These are phyloP conservation scores for Lates japonicus DNA, from an alignment of 2,797 vertebrate species.

Conservation along the genomic window DNA sequence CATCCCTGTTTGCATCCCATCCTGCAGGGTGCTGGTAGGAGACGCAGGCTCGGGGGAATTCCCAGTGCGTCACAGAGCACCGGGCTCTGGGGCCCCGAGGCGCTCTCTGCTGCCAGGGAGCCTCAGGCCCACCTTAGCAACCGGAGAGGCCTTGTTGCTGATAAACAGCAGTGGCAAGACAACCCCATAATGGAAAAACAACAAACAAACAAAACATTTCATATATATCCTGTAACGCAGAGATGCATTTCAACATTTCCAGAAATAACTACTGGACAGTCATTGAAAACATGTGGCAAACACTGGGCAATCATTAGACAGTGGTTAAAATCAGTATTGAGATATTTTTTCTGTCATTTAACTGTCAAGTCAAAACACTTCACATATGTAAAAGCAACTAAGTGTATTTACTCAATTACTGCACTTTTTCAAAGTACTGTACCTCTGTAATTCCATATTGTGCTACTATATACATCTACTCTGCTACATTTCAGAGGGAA, in stretches of 20 bases:
- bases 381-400: too few species aligned
- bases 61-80: slow-evolving; percentile 68
- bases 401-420: too few species aligned
- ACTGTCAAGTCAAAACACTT: too few species aligned
- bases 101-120: slow-evolving; percentile 65
- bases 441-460: too few species aligned
- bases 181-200: slow-evolving; percentile 25
- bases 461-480: too few species aligned
- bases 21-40: slow-evolving; percentile 53
- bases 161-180: slow-evolving; percentile 62
- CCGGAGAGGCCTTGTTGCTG: slow-evolving; percentile 60
- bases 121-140: slow-evolving; percentile 72
- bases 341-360: too few species aligned
- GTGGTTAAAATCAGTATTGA: too few species aligned
- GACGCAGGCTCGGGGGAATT: slow-evolving; percentile 71
- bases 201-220: slow-evolving; percentile 59
- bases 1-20: slow-evolving; percentile 60
- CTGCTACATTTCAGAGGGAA: too few species aligned
- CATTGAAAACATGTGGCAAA: neutral
- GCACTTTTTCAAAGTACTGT: neutral
- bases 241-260: neutral
- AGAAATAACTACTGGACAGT: neutral
- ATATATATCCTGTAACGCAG: neutral
- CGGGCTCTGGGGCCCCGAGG: slow-evolving; percentile 66
- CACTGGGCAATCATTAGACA: too few species aligned